Conservation (phyloP, 2,888 invertebrate species). For the Torymus aiolomorphi region DNA sequence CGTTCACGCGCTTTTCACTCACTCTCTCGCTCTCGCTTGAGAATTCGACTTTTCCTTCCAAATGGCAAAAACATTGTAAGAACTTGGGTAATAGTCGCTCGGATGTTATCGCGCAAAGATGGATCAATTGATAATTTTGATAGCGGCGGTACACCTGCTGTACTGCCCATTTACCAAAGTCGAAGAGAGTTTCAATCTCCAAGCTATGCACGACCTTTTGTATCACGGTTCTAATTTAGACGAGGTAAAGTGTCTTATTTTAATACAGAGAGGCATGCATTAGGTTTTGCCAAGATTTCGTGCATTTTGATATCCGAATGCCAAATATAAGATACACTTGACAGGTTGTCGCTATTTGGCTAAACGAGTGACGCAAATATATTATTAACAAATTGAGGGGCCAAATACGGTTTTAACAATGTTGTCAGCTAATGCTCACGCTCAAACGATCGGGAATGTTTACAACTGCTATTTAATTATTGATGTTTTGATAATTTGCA, state of each 20-base stretch:
- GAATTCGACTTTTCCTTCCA: neutral
- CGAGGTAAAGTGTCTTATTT: conserved; percentile 79
- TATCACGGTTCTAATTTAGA: conserved; percentile 90
- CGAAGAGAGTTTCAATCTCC: conserved; percentile 99
- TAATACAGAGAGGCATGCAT: conserved; percentile 41
- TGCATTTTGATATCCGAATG: conserved; percentile 7
- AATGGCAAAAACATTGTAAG: conserved; percentile 12
- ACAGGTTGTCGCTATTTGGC: conserved; percentile 21
- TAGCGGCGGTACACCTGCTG: conserved; percentile 87
- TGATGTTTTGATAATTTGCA: too few species aligned
- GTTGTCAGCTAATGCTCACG: too few species aligned
- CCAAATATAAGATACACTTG: conserved; percentile 33
- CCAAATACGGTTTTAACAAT: neutral
- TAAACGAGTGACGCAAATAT: neutral
- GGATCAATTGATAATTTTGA: conserved; percentile 85
- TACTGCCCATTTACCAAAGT: conserved; percentile 98
- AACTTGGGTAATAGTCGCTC: neutral
- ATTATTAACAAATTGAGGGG: conserved; percentile 24
- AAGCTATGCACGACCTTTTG: conserved; percentile 97
- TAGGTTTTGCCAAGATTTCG: conserved; percentile 40
- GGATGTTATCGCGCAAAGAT: conserved; percentile 72
- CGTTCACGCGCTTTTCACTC: neutral
- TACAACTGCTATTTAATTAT: too few species aligned
- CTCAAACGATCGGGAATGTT: too few species aligned
- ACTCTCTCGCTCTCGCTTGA: too few species aligned